Evolutionary conservation across 2,113 vertebrate genomes (phyloP).

Genomic region (Bagarius yarrelli): DNA sequence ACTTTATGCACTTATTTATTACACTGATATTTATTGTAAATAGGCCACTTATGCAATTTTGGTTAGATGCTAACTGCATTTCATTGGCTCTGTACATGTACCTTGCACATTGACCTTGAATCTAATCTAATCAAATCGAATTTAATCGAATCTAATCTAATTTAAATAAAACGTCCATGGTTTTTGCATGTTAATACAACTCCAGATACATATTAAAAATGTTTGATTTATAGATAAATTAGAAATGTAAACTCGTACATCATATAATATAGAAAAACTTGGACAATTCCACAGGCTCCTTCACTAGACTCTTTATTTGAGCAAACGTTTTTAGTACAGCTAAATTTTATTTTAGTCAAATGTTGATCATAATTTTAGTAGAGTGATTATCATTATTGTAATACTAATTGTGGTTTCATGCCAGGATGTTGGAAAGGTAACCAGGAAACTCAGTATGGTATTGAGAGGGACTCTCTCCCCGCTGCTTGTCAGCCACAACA

Average conservation of each 20-base stretch:
- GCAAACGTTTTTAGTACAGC: background rate
- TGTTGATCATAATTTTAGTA: too few relatives aligned
- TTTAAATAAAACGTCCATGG: too few relatives aligned
- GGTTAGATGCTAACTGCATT: too few relatives aligned
- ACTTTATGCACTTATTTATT: too few relatives aligned
- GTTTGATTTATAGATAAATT: background rate
- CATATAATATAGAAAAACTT: background rate
- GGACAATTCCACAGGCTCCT: background rate
- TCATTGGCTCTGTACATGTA: too few relatives aligned
- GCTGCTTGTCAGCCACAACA: conserved; percentile 22
- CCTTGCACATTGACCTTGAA: too few relatives aligned
- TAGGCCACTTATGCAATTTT: too few relatives aligned
- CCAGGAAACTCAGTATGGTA: conserved; percentile 19
- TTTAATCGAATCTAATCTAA: too few relatives aligned
- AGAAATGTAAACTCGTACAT: background rate
- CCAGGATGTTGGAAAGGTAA: conserved; percentile 26
- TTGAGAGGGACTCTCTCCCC: conserved; percentile 15
- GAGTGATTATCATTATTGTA: conserved; percentile 13
- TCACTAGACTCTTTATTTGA: background rate
- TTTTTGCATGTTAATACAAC: background rate
- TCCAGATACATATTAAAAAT: background rate
- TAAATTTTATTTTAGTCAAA: background rate
- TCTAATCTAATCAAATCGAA: too few relatives aligned
- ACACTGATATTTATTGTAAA: too few relatives aligned
- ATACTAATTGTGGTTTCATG: conserved; percentile 12